Base-by-base conservation (phyloP, 2,888 invertebrate genomes). In the Allygus modestus region DNA sequence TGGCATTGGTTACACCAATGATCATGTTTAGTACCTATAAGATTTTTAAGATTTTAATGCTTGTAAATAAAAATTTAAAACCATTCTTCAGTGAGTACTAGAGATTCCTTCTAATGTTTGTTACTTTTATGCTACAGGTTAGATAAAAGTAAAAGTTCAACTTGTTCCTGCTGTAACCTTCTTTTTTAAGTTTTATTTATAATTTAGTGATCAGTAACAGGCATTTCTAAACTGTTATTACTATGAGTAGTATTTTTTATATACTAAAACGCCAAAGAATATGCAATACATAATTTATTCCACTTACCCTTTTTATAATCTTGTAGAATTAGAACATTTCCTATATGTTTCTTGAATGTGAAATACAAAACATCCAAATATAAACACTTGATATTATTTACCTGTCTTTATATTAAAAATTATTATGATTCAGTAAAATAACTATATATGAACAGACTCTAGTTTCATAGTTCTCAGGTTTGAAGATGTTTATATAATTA, bases 181-280 rank as follows among this genome's bases (percentile, higher is more conserved):
- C n/a, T n/a, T n/a, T n/a, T n/a, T n/a, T n/a, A n/a, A n/a, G n/a
- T n/a, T n/a, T n/a, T n/a, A n/a, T n/a, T n/a, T n/a, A n/a, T n/a
- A n/a, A n/a, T n/a, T n/a, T n/a, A n/a, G n/a, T n/a, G n/a, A n/a
- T n/a, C n/a, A n/a, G n/a, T n/a, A n/a, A n/a, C n/a, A n/a, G n/a
- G n/a, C n/a, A n/a, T n/a, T n/a, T n/a, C n/a, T n/a, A n/a, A n/a
- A n/a, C 4, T 4, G 37, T 37, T 37, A 9, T 37, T 37, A 37
- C 9, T 54, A 23, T 54, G 23, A 23, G 54, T 54, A 54, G 54
- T 54, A 54, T 54, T 54, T 46, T 54, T 54, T 54, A 54, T 54
- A 23, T 54, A 54, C 2, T 23, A 23, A 20, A 5, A 54, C 4
- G 11, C 54, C 20, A 54, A 54, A 54, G 20, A 54, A 54, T 20